Evolutionary conservation across 2,888 invertebrate species (phyloP), one percentile per base, ranked within the genome.

Genomic region (Amitus sp.): DNA sequence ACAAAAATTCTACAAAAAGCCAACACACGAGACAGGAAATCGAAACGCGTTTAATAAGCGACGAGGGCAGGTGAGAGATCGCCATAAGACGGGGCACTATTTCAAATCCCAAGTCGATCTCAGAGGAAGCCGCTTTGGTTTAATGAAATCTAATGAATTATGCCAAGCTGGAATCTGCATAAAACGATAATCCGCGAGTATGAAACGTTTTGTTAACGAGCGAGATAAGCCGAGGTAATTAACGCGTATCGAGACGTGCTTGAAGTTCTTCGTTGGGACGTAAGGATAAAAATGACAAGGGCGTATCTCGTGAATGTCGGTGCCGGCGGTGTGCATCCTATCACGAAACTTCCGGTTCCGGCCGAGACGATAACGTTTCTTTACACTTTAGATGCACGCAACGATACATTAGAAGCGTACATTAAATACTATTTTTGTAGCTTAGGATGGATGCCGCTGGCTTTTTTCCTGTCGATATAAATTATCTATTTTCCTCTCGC

Each of bases 241-340:
- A 52, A 58, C 33, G 47, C 28, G 33, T 18, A 45, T n/a, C 1
- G 20, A 20, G 48, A 39, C 47, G 28, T 15, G 13, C 33, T n/a
- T n/a, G n/a, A n/a, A n/a, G 48, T 47, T 30, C 27, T 43, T 20
- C 46, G n/a, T 10, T n/a, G 50, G 46, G 46, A 50, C 46, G 51
- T 33, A 37, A 20, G 28, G 47, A 37, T 45, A 51, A 40, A 43
- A 47, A 50, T 47, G 50, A 30, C 50, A 55, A 45, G 47, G 55
- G 43, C 39, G 43, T 54, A 55, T 55, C 54, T 60, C 23, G 47
- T 53, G 47, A 58, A 57, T 50, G 50, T 37, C 30, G 51, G 40
- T 47, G 47, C 42, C 47, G 45, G 58, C 48, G 49, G 17, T 28
- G 28, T 50, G 27, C 42, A 30, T 50, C 50, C 28, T 50, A 50